Evolutionary conservation across 2,888 invertebrate genomes (phyloP).

Genomic region (Eremobia ochroleuca): DNA sequence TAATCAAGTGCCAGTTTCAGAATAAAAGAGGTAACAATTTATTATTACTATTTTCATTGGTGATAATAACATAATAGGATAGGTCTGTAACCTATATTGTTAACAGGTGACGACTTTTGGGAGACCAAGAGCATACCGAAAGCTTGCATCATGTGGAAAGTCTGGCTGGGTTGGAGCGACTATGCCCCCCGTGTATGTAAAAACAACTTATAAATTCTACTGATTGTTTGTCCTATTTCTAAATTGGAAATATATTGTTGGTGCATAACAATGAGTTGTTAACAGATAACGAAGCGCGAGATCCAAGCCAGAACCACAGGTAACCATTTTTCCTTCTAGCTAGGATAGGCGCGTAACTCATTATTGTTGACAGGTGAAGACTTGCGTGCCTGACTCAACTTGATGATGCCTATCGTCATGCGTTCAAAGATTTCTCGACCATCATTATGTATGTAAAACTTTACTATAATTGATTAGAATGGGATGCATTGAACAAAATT

Average conservation of each 20-base stretch:
- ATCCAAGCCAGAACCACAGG: slow-evolving; percentile 20
- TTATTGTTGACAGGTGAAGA: slow-evolving; percentile 50
- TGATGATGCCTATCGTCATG: neutral
- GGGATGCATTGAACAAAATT: neutral
- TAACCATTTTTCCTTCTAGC: slow-evolving; percentile 7
- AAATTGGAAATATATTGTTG: slow-evolving; percentile 24
- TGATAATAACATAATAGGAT: slow-evolving; percentile 14
- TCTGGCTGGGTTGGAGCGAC: neutral
- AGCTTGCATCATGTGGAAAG: slow-evolving; percentile 4
- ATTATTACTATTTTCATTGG: slow-evolving; percentile 4
- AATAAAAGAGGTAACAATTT: slow-evolving; percentile 13
- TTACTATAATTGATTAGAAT: slow-evolving; percentile 8
- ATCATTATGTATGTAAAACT: slow-evolving; percentile 13
- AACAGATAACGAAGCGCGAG: slow-evolving; percentile 38
- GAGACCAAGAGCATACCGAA: neutral
- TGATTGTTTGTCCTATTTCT: neutral
- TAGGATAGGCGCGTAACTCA: slow-evolving; percentile 41
- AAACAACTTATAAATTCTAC: slow-evolving; percentile 3
- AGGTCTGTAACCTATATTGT: slow-evolving; percentile 43
- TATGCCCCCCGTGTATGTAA: slow-evolving; percentile 40
- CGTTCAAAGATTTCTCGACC: neutral
- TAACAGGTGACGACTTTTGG: slow-evolving; percentile 42
- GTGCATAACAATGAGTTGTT: slow-evolving; percentile 46
- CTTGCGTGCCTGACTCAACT: neutral
- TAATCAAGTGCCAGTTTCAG: slow-evolving; percentile 7